Evolutionary conservation across 2,888 invertebrate species (phyloP).

Genomic region (Tricholauxania praeusta): DNA sequence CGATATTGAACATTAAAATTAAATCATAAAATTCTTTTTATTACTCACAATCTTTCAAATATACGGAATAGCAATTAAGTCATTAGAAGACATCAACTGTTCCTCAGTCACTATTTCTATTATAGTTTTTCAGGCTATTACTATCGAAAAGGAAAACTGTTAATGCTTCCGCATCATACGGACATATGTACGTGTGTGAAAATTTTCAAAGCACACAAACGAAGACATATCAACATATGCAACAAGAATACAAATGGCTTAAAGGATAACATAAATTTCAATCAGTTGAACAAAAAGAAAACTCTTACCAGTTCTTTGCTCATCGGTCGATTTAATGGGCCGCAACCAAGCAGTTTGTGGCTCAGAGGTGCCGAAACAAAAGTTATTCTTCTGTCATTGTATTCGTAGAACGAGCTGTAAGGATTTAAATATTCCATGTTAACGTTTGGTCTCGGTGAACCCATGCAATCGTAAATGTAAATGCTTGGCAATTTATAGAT

Average conservation of each 20-base stretch:
- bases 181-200: neutral
- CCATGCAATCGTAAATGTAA: constrained; percentile 36
- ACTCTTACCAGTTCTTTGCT: constrained; percentile 2
- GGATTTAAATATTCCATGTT: constrained; percentile 25
- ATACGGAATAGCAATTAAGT: too few species aligned
- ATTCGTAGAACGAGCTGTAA: neutral
- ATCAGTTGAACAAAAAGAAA: constrained; percentile 6
- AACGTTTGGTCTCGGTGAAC: constrained; percentile 19
- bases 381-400: too few species aligned
- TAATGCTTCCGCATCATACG: neutral
- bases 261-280: constrained; percentile 30
- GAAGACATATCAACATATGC: constrained; percentile 2
- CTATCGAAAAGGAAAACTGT: constrained; percentile 13
- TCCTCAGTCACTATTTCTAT: too few species aligned
- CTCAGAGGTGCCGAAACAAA: neutral
- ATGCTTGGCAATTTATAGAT: constrained; percentile 38
- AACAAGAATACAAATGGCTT: constrained; percentile 22
- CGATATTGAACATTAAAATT: too few species aligned
- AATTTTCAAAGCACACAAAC: constrained; percentile 1
- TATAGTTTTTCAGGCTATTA: too few species aligned
- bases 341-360: neutral
- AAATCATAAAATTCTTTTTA: too few species aligned
- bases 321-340: neutral
- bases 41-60: too few species aligned
- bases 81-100: too few species aligned